Conservation (phyloP, 2,113 vertebrate genomes). For the Psittacula cyanocephala region DNA sequence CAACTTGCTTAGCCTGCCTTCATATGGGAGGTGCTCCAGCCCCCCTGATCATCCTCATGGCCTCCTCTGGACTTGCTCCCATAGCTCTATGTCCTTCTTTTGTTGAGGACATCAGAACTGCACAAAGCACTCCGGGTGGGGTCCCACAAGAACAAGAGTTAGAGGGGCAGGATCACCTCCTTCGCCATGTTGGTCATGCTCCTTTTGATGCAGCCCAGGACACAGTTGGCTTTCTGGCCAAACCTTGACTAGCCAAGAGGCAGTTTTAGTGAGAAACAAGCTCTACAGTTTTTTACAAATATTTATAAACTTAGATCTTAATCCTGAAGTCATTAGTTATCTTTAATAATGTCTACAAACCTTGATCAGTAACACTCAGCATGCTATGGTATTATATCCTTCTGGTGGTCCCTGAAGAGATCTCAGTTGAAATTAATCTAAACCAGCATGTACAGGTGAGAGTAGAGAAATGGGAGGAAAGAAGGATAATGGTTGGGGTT, state of each 20-base stretch:
- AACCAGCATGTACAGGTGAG: not conserved
- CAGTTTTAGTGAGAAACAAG: not conserved
- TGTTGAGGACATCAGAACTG: not conserved
- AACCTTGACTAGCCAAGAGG: not conserved
- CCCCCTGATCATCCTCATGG: not conserved
- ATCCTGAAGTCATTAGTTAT: not conserved
- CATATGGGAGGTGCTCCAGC: not conserved
- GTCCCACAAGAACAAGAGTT: not conserved
- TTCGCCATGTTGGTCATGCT: not conserved
- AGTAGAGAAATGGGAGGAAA: not conserved
- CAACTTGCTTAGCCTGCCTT: not conserved
- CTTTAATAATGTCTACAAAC: not conserved
- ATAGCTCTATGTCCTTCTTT: not conserved
- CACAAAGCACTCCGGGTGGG: not conserved
- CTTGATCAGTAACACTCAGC: not conserved
- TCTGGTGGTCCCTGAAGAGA: not conserved
- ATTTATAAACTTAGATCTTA: not conserved
- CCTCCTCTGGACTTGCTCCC: not conserved
- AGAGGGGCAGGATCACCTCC: not conserved
- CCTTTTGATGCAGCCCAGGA: not conserved
- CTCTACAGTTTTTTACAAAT: rapidly evolving
- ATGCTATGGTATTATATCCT: not conserved
- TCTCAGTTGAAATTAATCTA: not conserved
- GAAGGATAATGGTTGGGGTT: not conserved
- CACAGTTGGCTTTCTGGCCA: not conserved